Evolutionary conservation across 2,888 invertebrate species (phyloP).

Genomic region (Cantharis lateralis): DNA sequence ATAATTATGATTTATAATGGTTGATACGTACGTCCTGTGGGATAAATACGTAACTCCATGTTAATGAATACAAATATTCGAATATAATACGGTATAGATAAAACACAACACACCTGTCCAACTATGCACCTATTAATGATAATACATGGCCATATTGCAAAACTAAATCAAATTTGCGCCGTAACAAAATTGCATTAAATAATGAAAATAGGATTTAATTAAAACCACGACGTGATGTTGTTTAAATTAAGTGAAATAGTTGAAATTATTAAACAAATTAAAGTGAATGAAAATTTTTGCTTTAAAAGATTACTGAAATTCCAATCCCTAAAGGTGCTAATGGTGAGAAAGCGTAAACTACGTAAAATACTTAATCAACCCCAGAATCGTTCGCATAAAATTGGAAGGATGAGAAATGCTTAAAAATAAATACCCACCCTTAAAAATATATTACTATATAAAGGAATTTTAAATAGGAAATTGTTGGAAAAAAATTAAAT

Average conservation of each 20-base stretch:
- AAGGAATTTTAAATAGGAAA: not conserved
- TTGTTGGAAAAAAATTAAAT: not conserved
- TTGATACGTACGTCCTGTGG: not conserved
- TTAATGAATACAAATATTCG: conserved; percentile 23
- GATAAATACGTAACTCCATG: conserved; percentile 17
- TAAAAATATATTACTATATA: not conserved
- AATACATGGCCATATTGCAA: not conserved
- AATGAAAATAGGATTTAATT: not conserved
- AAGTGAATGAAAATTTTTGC: not conserved
- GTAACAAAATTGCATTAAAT: not conserved
- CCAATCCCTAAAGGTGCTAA: not conserved
- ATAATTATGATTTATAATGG: conserved; percentile 24
- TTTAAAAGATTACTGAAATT: not conserved
- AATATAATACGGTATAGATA: conserved; percentile 15
- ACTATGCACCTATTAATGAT: conserved; percentile 6
- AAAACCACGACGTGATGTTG: not conserved
- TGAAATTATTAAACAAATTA: not conserved
- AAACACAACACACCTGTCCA: conserved; percentile 4
- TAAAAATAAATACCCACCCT: not conserved
- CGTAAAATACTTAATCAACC: not conserved
- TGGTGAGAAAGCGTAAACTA: not conserved
- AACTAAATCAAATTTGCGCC: not conserved
- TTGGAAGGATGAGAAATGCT: not conserved
- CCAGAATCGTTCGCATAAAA: not conserved
- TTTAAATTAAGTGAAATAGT: not conserved